Conservation (phyloP, 2,888 invertebrate species). For the Yponomeuta sedellus region DNA sequence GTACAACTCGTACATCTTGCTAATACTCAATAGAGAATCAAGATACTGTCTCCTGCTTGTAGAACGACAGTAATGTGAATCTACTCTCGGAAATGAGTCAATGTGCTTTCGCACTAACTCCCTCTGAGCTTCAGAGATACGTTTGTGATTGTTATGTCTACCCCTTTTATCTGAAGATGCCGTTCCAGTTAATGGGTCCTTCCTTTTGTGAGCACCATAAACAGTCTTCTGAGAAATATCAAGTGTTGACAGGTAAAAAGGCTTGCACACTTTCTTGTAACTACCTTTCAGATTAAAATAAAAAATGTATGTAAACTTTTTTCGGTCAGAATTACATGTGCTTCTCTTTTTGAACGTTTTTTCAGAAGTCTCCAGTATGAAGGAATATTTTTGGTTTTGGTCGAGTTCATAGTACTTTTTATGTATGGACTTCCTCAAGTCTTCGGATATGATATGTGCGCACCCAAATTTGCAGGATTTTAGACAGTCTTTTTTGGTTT, state of each 20-base stretch:
- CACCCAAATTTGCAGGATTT: constrained; percentile 17
- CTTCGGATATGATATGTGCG: constrained; percentile 11
- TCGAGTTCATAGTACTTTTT: constrained; percentile 6
- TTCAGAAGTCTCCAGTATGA: constrained; percentile 13
- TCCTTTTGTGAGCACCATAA: constrained; percentile 18
- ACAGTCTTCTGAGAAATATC: constrained; percentile 20
- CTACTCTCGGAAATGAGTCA: constrained; percentile 19
- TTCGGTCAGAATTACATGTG: constrained; percentile 14
- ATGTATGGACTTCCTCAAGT: constrained; percentile 3
- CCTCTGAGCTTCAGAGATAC: constrained; percentile 7
- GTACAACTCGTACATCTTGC: constrained; percentile 21
- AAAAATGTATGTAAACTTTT: constrained; percentile 19
- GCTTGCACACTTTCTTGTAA: constrained; percentile 18
- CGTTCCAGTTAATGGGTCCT: constrained; percentile 7
- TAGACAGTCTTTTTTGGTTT: constrained; percentile 17
- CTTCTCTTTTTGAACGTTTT: constrained; percentile 11
- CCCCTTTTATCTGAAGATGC: constrained; percentile 9
- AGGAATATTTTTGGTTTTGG: constrained; percentile 14
- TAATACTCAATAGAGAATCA: constrained; percentile 18
- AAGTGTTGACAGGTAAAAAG: constrained; percentile 19
- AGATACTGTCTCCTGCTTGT: constrained; percentile 18
- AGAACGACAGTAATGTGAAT: constrained; percentile 22
- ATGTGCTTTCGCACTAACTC: constrained; percentile 19
- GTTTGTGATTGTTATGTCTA: constrained; percentile 13
- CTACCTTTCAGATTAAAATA: constrained; percentile 17